Evolutionary conservation across 2,888 invertebrate genomes (phyloP).

Genomic region (Xanthorhoe designata): DNA sequence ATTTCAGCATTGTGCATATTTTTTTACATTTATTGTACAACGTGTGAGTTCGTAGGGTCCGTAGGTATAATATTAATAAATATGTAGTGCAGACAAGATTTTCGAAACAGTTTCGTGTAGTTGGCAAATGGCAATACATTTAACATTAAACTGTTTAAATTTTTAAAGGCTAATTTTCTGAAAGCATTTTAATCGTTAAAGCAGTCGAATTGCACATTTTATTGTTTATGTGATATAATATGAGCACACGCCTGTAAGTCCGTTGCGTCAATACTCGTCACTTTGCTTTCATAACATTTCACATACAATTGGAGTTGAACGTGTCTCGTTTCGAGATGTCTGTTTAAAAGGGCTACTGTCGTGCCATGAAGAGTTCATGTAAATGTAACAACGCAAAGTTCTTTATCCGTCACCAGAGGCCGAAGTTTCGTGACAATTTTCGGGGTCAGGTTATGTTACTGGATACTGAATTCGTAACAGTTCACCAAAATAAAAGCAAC

Average conservation of each 20-base stretch:
- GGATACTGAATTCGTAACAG: no score
- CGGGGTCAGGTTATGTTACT: no score
- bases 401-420: no score
- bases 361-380: neutral
- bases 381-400: no score
- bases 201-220: conserved; percentile 12
- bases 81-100: neutral
- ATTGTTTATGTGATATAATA: conserved; percentile 30
- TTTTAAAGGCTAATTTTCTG: conserved; percentile 4
- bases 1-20: neutral
- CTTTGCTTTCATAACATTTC: conserved; percentile 49
- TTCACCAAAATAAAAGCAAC: no score
- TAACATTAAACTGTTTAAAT: neutral
- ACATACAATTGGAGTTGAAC: conserved; percentile 38
- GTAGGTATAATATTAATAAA: neutral
- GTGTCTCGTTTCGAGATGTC: conserved; percentile 16
- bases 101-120: neutral
- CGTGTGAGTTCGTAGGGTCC: no score
- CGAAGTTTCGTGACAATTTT: no score
- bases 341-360: neutral
- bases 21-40: no score
- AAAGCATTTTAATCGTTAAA: conserved; percentile 7
- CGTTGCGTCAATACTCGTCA: conserved; percentile 31
- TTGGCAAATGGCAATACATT: neutral
- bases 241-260: conserved; percentile 23